Evolutionary conservation across 2,888 invertebrate species (phyloP).

Genomic region (Diarsia dahlii): DNA sequence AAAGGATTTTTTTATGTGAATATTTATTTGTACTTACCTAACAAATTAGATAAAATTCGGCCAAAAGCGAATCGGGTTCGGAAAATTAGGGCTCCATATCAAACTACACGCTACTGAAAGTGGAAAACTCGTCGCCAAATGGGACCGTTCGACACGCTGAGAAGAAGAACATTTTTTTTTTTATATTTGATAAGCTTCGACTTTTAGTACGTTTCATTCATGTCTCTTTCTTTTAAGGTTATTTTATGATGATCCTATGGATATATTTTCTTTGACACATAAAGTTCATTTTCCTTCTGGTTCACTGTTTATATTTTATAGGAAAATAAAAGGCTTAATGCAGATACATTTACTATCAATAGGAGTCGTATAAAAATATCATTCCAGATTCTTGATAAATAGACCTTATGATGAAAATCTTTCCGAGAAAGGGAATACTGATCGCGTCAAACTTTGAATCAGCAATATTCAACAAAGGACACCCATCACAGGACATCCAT

Average conservation of each 20-base stretch:
- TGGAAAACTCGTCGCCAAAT: too few species aligned
- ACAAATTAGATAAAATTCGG: conserved; percentile 2
- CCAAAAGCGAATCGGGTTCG: background rate
- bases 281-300: conserved; percentile 48
- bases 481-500: background rate
- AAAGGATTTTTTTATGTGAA: background rate
- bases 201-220: background rate
- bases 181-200: background rate
- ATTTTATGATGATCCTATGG: conserved; percentile 47
- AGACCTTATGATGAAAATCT: conserved; percentile 5
- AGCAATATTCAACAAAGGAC: too few species aligned
- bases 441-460: background rate
- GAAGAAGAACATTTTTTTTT: background rate
- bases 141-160: too few species aligned
- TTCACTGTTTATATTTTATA: conserved; percentile 60
- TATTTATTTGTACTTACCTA: conserved; percentile 2
- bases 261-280: conserved; percentile 56
- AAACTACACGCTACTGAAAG: background rate
- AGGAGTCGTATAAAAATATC: conserved; percentile 44
- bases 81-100: background rate
- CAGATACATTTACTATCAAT: conserved; percentile 45
- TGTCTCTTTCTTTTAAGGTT: conserved; percentile 23
- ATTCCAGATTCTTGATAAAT: background rate
- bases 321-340: conserved; percentile 57
- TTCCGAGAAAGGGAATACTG: conserved; percentile 13